Evolutionary conservation across 2,797 vertebrate genomes (phyloP).

Genomic region (Delichon dasypus): DNA sequence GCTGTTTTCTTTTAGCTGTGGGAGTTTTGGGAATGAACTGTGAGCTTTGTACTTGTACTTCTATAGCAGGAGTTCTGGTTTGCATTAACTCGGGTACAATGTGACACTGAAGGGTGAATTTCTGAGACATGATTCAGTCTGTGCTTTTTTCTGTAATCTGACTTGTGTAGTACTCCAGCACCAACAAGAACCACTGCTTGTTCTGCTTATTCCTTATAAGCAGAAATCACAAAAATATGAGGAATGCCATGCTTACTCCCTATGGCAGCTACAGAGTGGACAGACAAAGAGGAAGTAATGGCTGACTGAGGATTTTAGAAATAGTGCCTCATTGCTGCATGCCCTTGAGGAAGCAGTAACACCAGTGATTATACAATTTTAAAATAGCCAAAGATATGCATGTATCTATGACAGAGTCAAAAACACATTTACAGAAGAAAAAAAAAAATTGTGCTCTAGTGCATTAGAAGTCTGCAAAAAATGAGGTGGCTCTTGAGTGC

Average conservation of each 20-base stretch:
- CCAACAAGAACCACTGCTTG: not conserved
- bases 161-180: not conserved
- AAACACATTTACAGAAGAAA: not conserved
- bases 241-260: not conserved
- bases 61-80: slow-evolving; percentile 24
- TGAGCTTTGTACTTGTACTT: not conserved
- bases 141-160: not conserved
- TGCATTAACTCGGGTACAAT: slow-evolving; percentile 4
- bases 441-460: not conserved
- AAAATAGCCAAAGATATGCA: not conserved
- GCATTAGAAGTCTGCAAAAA: not conserved
- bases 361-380: not conserved
- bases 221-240: slow-evolving; percentile 10
- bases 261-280: not conserved
- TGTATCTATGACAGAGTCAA: not conserved
- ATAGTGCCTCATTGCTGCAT: not conserved
- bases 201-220: slow-evolving; percentile 22
- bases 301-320: slow-evolving; percentile 2
- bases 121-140: slow-evolving; percentile 43
- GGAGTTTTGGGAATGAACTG: not conserved
- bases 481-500: not conserved
- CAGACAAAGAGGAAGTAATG: not conserved
- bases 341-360: not conserved
- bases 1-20: not conserved
- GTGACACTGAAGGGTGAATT: slow-evolving; percentile 31